phyloP scores from a whole-genome alignment of 2,888 invertebrate genomes.

The Tipula vernalis region DNA sequence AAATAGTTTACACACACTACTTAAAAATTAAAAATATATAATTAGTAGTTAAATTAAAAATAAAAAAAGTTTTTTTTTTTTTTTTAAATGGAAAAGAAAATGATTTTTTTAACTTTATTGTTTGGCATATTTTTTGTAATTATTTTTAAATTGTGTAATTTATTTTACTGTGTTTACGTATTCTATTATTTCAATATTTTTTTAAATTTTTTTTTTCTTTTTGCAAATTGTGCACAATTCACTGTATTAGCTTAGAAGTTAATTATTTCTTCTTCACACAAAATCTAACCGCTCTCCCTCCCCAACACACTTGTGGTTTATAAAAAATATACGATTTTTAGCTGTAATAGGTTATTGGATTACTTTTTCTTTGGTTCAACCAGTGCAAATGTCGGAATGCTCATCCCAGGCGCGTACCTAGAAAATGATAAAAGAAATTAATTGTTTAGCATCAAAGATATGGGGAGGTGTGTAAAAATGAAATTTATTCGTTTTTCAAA shows the following conservation, averaged over 20 bases:
- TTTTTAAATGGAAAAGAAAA: background rate
- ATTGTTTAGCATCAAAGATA: conserved; percentile 19
- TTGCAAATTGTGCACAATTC: background rate
- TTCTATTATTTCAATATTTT: background rate
- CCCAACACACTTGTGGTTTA: background rate
- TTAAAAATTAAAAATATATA: background rate
- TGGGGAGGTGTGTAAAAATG: no score
- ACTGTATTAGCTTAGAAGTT: background rate
- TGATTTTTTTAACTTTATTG: background rate
- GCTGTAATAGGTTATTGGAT: background rate
- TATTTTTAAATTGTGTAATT: background rate
- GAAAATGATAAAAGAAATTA: conserved; percentile 23
- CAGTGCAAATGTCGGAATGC: conserved; percentile 73
- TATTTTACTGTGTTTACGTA: background rate
- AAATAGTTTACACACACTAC: background rate
- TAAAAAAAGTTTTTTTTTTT: background rate
- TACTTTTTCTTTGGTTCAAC: conserved; percentile 35
- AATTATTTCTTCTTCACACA: background rate
- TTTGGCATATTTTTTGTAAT: conserved; percentile 4
- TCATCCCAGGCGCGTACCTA: conserved; percentile 81
- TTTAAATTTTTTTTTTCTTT: background rate
- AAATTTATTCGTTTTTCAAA: no score
- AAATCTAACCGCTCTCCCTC: background rate
- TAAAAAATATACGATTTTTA: background rate
- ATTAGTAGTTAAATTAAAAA: background rate